These are phyloP conservation scores for Halocaridina rubra DNA, from an alignment of 2,888 invertebrate species.

Conservation along the genomic window DNA sequence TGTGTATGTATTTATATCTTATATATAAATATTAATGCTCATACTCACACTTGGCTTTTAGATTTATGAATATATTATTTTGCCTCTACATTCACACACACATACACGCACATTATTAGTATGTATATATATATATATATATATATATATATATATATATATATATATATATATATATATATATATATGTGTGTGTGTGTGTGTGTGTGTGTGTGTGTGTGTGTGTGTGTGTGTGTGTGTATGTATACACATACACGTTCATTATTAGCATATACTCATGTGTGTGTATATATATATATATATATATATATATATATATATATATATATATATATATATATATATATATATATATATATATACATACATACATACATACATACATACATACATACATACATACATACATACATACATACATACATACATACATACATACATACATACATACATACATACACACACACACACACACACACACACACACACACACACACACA, in stretches of 20 bases:
- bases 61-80: neutral
- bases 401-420: neutral
- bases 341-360: neutral
- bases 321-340: neutral
- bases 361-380: neutral
- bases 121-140: neutral
- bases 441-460: neutral
- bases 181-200: neutral
- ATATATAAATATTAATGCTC: neutral
- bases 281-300: neutral
- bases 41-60: neutral
- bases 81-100: neutral
- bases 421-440: neutral
- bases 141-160: neutral
- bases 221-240: too few species aligned
- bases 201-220: too few species aligned
- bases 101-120: neutral
- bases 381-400: neutral
- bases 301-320: neutral
- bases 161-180: neutral
- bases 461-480: neutral
- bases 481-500: slow-evolving; percentile 8
- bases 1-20: neutral
- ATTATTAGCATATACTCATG: neutral
- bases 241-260: neutral